Base-by-base conservation (phyloP, 2,888 invertebrate species). In the Alcis repandata region DNA sequence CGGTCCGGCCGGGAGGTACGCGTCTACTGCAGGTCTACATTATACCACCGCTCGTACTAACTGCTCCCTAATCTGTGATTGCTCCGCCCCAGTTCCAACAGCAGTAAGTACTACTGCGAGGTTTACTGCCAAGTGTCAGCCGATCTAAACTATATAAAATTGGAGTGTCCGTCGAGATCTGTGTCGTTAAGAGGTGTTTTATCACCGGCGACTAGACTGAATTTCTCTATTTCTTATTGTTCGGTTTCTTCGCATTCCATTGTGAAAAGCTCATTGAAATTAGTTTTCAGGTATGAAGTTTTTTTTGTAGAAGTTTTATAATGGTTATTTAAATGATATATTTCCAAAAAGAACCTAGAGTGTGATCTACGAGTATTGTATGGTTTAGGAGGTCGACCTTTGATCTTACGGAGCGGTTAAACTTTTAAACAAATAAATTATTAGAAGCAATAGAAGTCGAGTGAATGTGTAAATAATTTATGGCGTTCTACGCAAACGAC, bases 81-180 rank as follows among this genome's bases (percentile, higher is more conserved):
- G 40, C 32, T 36, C 49, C 20, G 43, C 32, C 41, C 69, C 76
- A 27, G 74, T 68, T 68, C 73, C 63, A 74, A 10, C 70, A 75
- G 17, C 17, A 61, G 70, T 69, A 61, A 40, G 48, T 68, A 8
- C 54, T 40, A n/a, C 22, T 13, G 20, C 19, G 53, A 40, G 7
- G 63, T 56, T 40, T 63, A 65, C 59, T 63, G 64, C 59, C 72
- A 66, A 70, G 60, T 70, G 62, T 68, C 65, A 49, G 57, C 59
- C 57, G 68, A 57, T 68, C 62, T 62, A 51, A 70, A 69, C 59
- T 76, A 77, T 77, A 82, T 79, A 77, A 83, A 80, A 82, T 77
- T 78, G 74, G 76, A 76, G 77, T 75, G 75, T 79, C 72, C 74
- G 70, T 76, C 76, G 73, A 71, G 79, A 78, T 79, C 78, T 72